Conservation (phyloP, 2,888 invertebrate genomes). For the Patella depressa region DNA sequence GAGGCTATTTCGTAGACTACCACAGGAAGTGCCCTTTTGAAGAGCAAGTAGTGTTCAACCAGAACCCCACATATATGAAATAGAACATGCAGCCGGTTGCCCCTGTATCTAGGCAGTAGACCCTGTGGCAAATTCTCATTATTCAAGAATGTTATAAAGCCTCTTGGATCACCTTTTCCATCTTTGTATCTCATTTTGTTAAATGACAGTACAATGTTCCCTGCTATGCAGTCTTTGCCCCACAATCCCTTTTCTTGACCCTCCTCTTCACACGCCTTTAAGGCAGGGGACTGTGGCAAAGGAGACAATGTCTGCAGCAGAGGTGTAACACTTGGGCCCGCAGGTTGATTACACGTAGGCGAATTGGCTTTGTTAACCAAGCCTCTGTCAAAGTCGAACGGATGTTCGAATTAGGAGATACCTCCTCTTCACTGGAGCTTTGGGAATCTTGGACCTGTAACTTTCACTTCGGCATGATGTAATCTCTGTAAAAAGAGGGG, state of each 20-base stretch:
- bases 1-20: slow-evolving; percentile 15
- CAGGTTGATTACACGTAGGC: too few relatives aligned
- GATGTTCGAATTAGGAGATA: too few relatives aligned
- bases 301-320: too few relatives aligned
- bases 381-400: too few relatives aligned
- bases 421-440: too few relatives aligned
- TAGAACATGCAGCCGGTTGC: slow-evolving; percentile 30
- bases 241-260: slow-evolving; percentile 20
- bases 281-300: neutral
- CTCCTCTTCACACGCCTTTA: slow-evolving; percentile 18
- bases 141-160: slow-evolving; percentile 22
- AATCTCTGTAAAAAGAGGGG: too few relatives aligned
- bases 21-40: slow-evolving; percentile 22
- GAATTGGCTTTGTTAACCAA: too few relatives aligned
- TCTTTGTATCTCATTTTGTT: slow-evolving; percentile 31
- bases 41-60: slow-evolving; percentile 15
- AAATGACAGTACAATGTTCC: slow-evolving; percentile 27
- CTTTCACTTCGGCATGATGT: too few relatives aligned
- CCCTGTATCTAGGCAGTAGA: slow-evolving; percentile 28
- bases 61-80: slow-evolving; percentile 28
- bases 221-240: slow-evolving; percentile 33
- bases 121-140: slow-evolving; percentile 20
- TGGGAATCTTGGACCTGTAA: too few relatives aligned
- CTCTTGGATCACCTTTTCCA: slow-evolving; percentile 30
- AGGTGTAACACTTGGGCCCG: too few relatives aligned